These are phyloP conservation scores for Mesitornis unicolor DNA, from an alignment of 2,113 vertebrate species.

Conservation along the genomic window DNA sequence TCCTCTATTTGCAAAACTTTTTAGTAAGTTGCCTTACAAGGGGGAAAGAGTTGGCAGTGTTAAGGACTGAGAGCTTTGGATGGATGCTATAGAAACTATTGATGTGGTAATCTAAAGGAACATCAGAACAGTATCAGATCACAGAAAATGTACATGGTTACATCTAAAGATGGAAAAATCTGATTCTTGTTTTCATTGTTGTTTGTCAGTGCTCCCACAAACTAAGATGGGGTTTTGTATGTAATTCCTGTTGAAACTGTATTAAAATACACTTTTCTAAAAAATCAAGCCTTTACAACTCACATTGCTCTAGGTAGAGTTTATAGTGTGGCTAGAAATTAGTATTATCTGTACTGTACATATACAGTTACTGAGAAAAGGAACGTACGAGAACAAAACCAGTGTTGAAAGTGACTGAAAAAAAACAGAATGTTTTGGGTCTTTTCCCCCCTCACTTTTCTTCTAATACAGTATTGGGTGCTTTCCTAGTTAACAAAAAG, in stretches of 20 bases:
- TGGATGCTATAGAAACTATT: not conserved
- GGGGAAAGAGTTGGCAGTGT: not conserved
- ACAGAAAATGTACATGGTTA: not conserved
- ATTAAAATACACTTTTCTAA: not conserved
- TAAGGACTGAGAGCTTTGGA: not conserved
- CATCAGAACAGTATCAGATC: not conserved
- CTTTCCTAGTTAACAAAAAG: not conserved
- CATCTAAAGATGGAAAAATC: not conserved
- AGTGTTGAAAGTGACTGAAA: not conserved
- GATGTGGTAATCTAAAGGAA: not conserved
- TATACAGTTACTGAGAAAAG: not conserved
- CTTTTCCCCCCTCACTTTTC: not conserved
- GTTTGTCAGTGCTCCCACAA: not conserved
- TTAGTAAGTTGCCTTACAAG: not conserved
- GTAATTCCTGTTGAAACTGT: not conserved
- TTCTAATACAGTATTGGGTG: not conserved
- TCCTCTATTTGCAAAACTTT: not conserved
- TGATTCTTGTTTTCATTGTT: not conserved
- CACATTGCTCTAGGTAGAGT: not conserved
- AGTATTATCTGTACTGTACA: not conserved
- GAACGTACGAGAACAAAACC: not conserved
- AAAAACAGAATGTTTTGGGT: not conserved
- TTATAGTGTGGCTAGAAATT: not conserved
- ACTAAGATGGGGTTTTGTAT: not conserved
- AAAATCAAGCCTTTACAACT: not conserved